These are phyloP conservation scores for Pipistrellus pipistrellus DNA, from an alignment of 2,797 vertebrate genomes.

Conservation along the genomic window DNA sequence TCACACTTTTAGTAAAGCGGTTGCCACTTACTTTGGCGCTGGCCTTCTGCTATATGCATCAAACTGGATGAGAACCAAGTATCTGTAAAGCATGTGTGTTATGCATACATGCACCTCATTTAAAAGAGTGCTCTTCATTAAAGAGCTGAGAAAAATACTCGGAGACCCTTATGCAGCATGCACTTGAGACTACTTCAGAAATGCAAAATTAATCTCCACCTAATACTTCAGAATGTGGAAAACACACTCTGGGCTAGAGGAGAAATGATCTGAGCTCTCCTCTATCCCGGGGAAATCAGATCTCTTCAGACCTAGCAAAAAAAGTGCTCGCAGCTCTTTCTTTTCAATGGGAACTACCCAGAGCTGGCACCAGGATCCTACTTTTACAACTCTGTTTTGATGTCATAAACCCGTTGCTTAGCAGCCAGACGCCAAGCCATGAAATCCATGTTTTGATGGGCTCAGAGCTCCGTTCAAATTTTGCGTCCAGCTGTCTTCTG, in stretches of 20 bases:
- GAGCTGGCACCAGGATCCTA: constrained; percentile 80
- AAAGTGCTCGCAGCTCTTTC: constrained; percentile 65
- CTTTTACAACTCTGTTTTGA: constrained; percentile 91
- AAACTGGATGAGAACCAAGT: constrained; percentile 45
- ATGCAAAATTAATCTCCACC: neutral
- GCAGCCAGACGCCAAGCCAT: constrained; percentile 87
- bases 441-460: constrained; percentile 88
- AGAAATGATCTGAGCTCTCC: neutral
- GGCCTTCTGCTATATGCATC: constrained; percentile 72
- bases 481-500: constrained; percentile 86
- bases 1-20: constrained; percentile 54
- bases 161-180: constrained; percentile 41
- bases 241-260: constrained; percentile 45
- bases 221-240: constrained; percentile 78
- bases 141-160: constrained; percentile 9
- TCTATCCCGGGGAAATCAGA: neutral
- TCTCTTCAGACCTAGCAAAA: constrained; percentile 56
- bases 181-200: constrained; percentile 46
- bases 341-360: constrained; percentile 86
- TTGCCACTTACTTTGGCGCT: neutral
- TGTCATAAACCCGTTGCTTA: constrained; percentile 87
- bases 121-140: constrained; percentile 49
- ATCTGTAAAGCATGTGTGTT: constrained; percentile 55
- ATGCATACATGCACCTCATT: constrained; percentile 2
- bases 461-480: constrained; percentile 85